Percentiles rank a stretch among this genome's conserved stretches.
Evolutionary conservation across 2,113 vertebrate genomes (phyloP).

Genomic region (Physeter macrocephalus): DNA sequence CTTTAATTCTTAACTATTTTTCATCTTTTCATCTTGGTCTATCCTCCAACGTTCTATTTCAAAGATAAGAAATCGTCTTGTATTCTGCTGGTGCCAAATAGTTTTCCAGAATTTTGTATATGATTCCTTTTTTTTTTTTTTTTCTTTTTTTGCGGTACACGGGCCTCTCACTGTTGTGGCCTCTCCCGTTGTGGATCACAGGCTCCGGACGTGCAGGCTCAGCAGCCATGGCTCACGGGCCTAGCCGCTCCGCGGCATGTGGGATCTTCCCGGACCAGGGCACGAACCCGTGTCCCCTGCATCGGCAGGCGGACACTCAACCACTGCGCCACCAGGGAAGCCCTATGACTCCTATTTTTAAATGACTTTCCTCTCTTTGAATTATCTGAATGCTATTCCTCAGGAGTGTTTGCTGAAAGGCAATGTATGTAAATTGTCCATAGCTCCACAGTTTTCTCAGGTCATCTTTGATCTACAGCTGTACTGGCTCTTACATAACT

Average conservation of each 20-base stretch:
- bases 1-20: conserved; percentile 45
- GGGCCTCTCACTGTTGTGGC: no score
- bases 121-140: conserved; percentile 19
- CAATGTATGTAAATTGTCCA: background rate
- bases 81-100: background rate
- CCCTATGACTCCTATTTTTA: conserved; percentile 2
- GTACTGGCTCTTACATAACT: background rate
- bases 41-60: background rate
- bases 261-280: no score
- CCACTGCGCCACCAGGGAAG: no score
- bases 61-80: background rate
- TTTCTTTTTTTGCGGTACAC: no score
- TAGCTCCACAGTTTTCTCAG: background rate
- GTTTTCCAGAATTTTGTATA: conserved; percentile 24
- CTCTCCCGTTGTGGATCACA: no score
- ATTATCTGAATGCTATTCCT: background rate
- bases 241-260: no score
- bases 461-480: background rate
- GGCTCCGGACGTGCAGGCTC: no score
- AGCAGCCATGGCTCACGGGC: no score
- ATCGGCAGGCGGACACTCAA: no score
- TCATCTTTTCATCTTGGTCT: conserved; percentile 10
- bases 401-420: background rate
- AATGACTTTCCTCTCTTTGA: background rate
- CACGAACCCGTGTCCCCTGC: no score